Conservation (phyloP, 2,797 vertebrate genomes). For the Alosa sapidissima region DNA sequence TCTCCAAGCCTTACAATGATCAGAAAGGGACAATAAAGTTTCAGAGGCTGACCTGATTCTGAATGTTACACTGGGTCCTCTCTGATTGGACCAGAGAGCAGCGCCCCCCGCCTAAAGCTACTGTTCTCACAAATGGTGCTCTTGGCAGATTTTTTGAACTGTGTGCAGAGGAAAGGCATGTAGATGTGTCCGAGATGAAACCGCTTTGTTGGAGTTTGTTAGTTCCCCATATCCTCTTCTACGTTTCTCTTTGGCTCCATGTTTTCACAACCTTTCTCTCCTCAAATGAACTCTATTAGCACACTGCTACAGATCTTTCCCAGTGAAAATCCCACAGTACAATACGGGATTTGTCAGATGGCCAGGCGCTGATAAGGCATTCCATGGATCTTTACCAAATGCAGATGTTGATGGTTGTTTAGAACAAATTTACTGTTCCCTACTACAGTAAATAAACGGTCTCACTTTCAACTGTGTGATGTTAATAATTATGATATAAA, state of each 20-base stretch:
- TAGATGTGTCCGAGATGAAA: not conserved
- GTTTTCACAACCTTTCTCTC: not conserved
- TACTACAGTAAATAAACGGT: not conserved
- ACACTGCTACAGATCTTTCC: not conserved
- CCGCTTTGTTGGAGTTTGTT: not conserved
- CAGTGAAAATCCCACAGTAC: not conserved
- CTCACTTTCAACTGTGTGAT: not conserved
- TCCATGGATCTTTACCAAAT: not conserved
- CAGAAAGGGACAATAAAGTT: constrained; percentile 1
- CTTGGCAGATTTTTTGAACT: not conserved
- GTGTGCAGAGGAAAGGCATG: not conserved
- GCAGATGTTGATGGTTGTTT: not conserved
- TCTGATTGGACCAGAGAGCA: constrained; percentile 18
- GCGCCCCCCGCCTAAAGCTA: not conserved
- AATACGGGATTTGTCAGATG: not conserved
- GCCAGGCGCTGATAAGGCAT: not conserved
- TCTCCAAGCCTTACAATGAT: constrained; percentile 36
- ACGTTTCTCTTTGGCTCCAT: not conserved
- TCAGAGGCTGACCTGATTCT: not conserved
- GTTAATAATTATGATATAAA: too few relatives aligned
- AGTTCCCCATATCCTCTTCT: not conserved
- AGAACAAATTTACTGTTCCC: not conserved
- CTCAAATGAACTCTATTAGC: not conserved
- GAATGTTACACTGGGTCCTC: not conserved
- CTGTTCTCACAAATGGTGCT: not conserved